Evolutionary conservation across 1,140 invertebrate genomes (phyloP).

Genomic region (Panagrolaimus sp.): DNA sequence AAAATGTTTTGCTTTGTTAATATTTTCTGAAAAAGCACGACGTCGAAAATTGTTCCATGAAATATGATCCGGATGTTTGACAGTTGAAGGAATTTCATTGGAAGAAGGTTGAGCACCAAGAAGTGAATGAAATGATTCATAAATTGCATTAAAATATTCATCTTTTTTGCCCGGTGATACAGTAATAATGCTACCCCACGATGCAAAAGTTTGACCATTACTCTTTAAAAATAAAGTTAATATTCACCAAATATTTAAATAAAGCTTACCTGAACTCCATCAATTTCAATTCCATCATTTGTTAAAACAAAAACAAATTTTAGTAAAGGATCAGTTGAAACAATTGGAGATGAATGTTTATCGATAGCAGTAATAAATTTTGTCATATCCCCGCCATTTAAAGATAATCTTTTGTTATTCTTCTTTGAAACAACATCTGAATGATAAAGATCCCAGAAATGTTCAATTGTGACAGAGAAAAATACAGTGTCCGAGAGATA

Average conservation of each 20-base stretch:
- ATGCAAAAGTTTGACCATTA: background rate
- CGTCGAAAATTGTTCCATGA: background rate
- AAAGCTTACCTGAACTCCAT: background rate
- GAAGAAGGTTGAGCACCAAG: background rate
- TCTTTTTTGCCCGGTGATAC: background rate
- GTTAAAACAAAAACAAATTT: slow-evolving; percentile 9
- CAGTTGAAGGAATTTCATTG: background rate
- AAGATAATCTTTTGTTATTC: background rate
- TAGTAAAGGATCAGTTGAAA: background rate
- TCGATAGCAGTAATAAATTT: slow-evolving; percentile 13
- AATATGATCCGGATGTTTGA: background rate
- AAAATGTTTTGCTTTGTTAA: background rate
- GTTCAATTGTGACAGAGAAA: background rate
- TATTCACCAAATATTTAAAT: background rate
- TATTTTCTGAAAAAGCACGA: background rate
- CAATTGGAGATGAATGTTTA: background rate
- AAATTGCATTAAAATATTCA: background rate
- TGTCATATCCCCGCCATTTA: background rate
- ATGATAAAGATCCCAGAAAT: slow-evolving; percentile 1
- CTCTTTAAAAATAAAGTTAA: background rate
- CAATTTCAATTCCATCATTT: slow-evolving; percentile 1
- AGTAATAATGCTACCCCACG: slow-evolving; percentile 8
- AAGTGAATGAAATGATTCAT: background rate
- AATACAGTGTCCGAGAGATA: slow-evolving; percentile 7
- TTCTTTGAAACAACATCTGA: background rate